Conservation (phyloP, 2,797 vertebrate species). For the Intellagama lesueurii region DNA sequence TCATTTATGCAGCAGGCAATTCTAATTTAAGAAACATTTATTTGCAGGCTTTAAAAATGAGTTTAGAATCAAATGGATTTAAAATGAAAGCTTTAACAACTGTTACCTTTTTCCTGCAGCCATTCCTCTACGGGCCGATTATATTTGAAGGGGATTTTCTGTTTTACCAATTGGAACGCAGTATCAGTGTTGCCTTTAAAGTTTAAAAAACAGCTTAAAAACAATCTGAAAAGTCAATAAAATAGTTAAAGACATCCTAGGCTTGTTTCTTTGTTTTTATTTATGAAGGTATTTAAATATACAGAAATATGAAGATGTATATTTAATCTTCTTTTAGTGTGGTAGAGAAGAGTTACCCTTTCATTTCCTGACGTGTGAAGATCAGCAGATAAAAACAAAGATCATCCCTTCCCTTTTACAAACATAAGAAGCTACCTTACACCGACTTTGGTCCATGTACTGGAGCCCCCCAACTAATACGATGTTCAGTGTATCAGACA, state of each 20-base stretch:
- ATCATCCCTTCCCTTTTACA: slow-evolving; percentile 5
- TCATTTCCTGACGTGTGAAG: slow-evolving; percentile 66
- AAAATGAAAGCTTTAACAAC: slow-evolving; percentile 84
- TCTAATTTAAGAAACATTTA: slow-evolving; percentile 86
- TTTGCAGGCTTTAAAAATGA: slow-evolving; percentile 86
- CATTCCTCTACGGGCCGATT: slow-evolving; percentile 96
- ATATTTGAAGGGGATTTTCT: slow-evolving; percentile 99
- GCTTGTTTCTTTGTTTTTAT: slow-evolving; percentile 65
- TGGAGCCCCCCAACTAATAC: too few relatives aligned
- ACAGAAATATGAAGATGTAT: slow-evolving; percentile 59
- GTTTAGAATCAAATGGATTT: slow-evolving; percentile 85
- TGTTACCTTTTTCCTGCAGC: slow-evolving; percentile 99
- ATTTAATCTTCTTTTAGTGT: slow-evolving; percentile 65
- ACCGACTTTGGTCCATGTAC: too few relatives aligned
- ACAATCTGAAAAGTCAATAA: slow-evolving; percentile 89
- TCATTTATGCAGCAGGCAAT: slow-evolving; percentile 85
- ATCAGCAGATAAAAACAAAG: slow-evolving; percentile 55
- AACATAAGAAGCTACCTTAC: not conserved
- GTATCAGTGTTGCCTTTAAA: slow-evolving; percentile 99
- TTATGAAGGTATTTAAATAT: slow-evolving; percentile 79
- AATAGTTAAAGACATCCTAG: slow-evolving; percentile 81
- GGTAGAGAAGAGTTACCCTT: slow-evolving; percentile 69
- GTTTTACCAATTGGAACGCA: slow-evolving; percentile 98
- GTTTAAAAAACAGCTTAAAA: slow-evolving; percentile 96
- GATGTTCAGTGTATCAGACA: too few relatives aligned